phyloP scores from a whole-genome alignment of 2,888 invertebrate species.

The Callinectes sapidus region DNA sequence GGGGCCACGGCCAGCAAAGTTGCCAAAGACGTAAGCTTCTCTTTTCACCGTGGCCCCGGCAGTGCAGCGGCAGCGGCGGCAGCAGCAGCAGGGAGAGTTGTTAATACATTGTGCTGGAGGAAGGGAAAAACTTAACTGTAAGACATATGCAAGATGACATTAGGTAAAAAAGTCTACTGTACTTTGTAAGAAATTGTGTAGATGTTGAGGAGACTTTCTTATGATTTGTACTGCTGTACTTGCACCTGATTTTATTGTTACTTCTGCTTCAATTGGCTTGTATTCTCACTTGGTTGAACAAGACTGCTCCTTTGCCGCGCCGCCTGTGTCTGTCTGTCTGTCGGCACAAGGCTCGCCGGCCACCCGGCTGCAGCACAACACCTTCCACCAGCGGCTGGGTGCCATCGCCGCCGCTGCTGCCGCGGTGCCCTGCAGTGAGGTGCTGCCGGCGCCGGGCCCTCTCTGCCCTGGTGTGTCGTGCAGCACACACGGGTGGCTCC shows the following conservation, averaged over 20 bases:
- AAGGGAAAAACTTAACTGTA: conserved; percentile 15
- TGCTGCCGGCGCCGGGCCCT: neutral
- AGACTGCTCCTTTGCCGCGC: neutral
- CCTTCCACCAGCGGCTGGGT: neutral
- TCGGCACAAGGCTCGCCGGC: neutral
- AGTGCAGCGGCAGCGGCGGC: neutral
- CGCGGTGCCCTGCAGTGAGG: neutral
- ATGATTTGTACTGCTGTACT: neutral
- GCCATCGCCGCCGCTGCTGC: neutral
- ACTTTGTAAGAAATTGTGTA: conserved; percentile 35
- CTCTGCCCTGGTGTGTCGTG: neutral
- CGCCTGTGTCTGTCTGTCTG: neutral
- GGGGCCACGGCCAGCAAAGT: conserved; percentile 40
- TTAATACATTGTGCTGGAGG: conserved; percentile 30
- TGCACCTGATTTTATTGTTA: conserved; percentile 20
- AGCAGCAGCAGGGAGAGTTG: conserved; percentile 1
- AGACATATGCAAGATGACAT: conserved; percentile 28
- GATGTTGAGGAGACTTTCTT: conserved; percentile 33
- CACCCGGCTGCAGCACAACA: neutral
- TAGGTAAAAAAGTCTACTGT: conserved; percentile 22
- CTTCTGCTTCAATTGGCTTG: conserved; percentile 28
- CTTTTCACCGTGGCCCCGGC: conserved; percentile 3
- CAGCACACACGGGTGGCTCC: neutral
- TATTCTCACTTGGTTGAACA: conserved; percentile 26
- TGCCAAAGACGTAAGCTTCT: conserved; percentile 55